Evolutionary conservation across 2,888 invertebrate genomes (phyloP).

Genomic region (Epistrophella euchroma): DNA sequence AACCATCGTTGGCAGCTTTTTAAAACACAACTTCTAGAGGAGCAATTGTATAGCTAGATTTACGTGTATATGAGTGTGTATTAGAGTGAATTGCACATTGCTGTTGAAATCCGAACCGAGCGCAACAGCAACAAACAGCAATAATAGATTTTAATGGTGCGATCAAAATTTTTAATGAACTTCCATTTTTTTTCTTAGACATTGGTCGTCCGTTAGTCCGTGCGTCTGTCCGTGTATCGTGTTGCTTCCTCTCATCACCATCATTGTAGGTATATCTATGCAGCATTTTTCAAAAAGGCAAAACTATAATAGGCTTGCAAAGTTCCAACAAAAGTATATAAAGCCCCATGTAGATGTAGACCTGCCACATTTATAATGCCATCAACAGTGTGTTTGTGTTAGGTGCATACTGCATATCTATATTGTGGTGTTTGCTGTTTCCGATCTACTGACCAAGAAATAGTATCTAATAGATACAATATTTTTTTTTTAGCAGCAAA

Average conservation of each 20-base stretch:
- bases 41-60: not conserved
- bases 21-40: constrained; percentile 12
- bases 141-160: constrained; percentile 76
- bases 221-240: not conserved
- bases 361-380: constrained; percentile 33
- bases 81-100: constrained; percentile 66
- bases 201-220: constrained; percentile 11
- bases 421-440: constrained; percentile 53
- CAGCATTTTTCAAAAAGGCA: constrained; percentile 45
- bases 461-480: constrained; percentile 68
- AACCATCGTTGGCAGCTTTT: not conserved
- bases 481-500: constrained; percentile 42
- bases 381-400: constrained; percentile 7
- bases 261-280: constrained; percentile 4
- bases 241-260: constrained; percentile 17
- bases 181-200: constrained; percentile 60
- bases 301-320: constrained; percentile 35
- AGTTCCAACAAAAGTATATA: constrained; percentile 16
- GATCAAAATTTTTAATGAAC: constrained; percentile 76
- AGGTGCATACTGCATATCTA: constrained; percentile 12
- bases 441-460: constrained; percentile 76
- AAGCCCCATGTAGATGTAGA: constrained; percentile 54
- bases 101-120: constrained; percentile 73
- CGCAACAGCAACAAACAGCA: constrained; percentile 68
- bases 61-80: constrained; percentile 11